Conservation (phyloP, 2,888 invertebrate species). For the Nomada fabriciana region DNA sequence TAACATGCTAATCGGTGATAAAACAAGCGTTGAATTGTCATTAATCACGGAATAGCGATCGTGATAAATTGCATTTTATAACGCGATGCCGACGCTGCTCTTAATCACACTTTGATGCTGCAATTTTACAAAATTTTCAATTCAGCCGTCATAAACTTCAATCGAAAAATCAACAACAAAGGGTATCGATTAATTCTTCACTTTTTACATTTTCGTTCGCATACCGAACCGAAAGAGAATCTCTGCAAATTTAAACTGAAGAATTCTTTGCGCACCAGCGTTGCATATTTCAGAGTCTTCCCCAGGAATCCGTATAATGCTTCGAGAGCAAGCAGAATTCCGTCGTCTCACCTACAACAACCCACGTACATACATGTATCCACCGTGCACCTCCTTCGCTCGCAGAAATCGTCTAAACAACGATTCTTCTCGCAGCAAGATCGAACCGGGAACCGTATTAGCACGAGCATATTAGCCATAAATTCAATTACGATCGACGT, state of each 20-base stretch:
- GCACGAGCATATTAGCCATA: conserved; percentile 41
- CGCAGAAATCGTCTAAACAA: neutral
- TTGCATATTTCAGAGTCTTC: neutral
- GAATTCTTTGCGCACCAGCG: neutral
- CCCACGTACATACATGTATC: too few species aligned
- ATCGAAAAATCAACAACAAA: too few species aligned
- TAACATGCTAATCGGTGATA: conserved; percentile 10
- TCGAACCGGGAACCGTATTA: conserved; percentile 17
- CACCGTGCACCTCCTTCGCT: too few species aligned
- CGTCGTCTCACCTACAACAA: neutral
- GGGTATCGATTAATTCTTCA: too few species aligned
- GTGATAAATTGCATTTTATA: conserved; percentile 7
- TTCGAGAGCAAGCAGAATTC: neutral
- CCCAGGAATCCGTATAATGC: neutral
- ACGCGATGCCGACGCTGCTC: neutral
- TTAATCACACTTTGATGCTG: too few species aligned
- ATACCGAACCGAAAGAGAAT: too few species aligned
- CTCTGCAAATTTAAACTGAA: neutral
- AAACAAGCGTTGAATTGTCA: conserved; percentile 1
- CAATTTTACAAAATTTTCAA: too few species aligned
- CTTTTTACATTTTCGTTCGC: too few species aligned
- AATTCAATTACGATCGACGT: conserved; percentile 59
- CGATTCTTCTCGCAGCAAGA: neutral
- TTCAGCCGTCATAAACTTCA: too few species aligned
- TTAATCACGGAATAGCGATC: conserved; percentile 25